Evolutionary conservation across 2,113 vertebrate genomes (phyloP).

Genomic region (Xyliphius kryptos): DNA sequence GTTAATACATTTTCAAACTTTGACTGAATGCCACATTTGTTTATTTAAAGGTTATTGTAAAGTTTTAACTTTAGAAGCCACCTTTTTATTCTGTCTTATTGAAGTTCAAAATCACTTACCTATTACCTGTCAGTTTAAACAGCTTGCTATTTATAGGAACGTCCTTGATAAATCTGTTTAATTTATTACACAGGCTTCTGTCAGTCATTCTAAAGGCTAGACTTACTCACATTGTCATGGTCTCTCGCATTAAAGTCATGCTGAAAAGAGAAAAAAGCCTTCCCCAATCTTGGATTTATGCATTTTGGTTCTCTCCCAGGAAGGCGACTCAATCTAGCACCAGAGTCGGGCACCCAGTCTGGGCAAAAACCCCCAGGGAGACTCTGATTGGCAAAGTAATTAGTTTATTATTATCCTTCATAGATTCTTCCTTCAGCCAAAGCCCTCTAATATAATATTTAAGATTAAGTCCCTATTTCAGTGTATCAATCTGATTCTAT

Average conservation of each 20-base stretch:
- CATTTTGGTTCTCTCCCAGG: slow-evolving; percentile 44
- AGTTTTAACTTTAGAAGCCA: slow-evolving; percentile 5
- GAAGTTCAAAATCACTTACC: slow-evolving; percentile 36
- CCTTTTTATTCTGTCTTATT: slow-evolving; percentile 11
- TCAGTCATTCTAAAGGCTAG: slow-evolving; percentile 10
- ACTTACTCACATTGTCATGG: slow-evolving; percentile 58
- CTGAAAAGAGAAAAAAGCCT: slow-evolving; percentile 57
- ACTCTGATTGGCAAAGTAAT: slow-evolving; percentile 72
- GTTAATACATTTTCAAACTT: slow-evolving; percentile 1
- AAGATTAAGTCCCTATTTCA: slow-evolving; percentile 62
- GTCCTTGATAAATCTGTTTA: slow-evolving; percentile 64
- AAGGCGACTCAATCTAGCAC: slow-evolving; percentile 44
- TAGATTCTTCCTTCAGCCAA: slow-evolving; percentile 62
- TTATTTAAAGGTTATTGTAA: slow-evolving; percentile 7
- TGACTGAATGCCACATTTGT: not conserved
- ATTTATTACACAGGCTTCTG: slow-evolving; percentile 51
- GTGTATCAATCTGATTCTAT: slow-evolving; percentile 63
- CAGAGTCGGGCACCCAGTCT: slow-evolving; percentile 39
- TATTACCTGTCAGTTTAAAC: slow-evolving; percentile 41
- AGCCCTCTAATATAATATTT: slow-evolving; percentile 62
- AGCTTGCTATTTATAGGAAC: slow-evolving; percentile 50
- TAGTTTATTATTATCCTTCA: slow-evolving; percentile 59
- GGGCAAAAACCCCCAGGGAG: slow-evolving; percentile 51
- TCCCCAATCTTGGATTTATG: slow-evolving; percentile 64
- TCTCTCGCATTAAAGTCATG: slow-evolving; percentile 59